Evolutionary conservation across 2,797 vertebrate genomes (phyloP), one percentile per base, ranked within the genome.

Genomic region (Sebastes miniatus): DNA sequence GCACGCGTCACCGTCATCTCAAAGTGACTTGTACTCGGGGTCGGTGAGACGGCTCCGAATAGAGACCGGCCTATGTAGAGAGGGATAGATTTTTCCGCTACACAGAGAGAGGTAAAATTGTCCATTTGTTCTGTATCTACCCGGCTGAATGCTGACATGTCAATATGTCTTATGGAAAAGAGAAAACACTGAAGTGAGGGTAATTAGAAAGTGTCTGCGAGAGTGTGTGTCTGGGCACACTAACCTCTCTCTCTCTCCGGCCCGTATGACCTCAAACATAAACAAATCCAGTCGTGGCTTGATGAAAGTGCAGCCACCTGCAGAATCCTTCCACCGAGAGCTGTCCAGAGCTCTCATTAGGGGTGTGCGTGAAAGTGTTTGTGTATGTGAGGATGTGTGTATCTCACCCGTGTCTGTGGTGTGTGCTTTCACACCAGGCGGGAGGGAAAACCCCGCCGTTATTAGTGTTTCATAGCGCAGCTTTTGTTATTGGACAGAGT

Each of bases 221-320:
- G 88, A 80, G 87, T 88, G 84, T 89, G 84, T 89, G 88, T 91
- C 89, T 92, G 81, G 89, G 84, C 87, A 86, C 85, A 92, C 79
- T 87, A 88, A 88, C 89, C 74, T 87, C 88, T 86, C 83, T 87
- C 88, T 87, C 88, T 87, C 88, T 87, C 73, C 89, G 87, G 90
- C 88, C 89, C 86, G 81, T 77, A 91, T 91, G 91, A 93, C 92
- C 92, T 93, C 87, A 92, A 94, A 95, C 90, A 91, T 92, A 96
- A 95, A 95, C 91, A 94, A 90, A 91, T 91, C 80, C 86, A 88
- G 87, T 77, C 79, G 71, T 84, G 80, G 88, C 86, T 91, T 93
- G 92, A 95, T 94, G 94, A 95, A 95, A 95, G 92, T 88, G 86
- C 91, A 94, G 93, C 91, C 95, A 95, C 95, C 94, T 95, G 94